Percentiles rank a stretch among this genome's conserved stretches.
phyloP scores from a whole-genome alignment of 2,797 vertebrate species.

The Melopsittacus undulatus region DNA sequence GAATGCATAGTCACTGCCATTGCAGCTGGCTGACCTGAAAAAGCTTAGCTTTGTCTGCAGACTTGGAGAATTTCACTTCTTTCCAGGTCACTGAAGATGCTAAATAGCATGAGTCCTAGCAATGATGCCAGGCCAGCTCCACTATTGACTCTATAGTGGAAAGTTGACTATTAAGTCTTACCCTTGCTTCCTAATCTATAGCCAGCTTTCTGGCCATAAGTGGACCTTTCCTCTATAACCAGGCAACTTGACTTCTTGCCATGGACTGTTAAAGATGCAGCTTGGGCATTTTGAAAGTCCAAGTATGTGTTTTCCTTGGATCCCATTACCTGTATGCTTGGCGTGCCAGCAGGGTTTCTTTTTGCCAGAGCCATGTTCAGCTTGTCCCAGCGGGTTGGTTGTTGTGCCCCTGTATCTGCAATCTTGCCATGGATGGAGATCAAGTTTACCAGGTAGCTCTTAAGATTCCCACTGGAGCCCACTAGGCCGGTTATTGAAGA shows the following conservation, averaged over 20 bases:
- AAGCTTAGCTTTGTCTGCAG: background rate
- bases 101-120: background rate
- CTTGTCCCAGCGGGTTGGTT: background rate
- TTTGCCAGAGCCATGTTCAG: background rate
- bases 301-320: conserved; percentile 1
- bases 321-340: background rate
- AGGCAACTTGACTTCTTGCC: background rate
- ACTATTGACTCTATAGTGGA: background rate
- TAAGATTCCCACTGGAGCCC: background rate
- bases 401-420: background rate
- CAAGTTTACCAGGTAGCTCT: background rate
- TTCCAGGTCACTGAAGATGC: conserved; percentile 15
- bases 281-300: background rate
- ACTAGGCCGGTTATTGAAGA: background rate
- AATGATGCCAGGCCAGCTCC: background rate
- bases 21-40: conserved; percentile 9
- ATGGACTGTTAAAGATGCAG: background rate
- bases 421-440: background rate
- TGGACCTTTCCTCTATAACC: background rate
- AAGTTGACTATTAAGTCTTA: background rate
- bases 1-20: background rate
- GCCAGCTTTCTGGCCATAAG: background rate
- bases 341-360: background rate
- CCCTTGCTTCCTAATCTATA: background rate
- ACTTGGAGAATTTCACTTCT: background rate